A percentile compares a stretch with the other conserved stretches of the same genome.
Conservation (phyloP, 2,888 invertebrate species). For the Lypha dubia region DNA sequence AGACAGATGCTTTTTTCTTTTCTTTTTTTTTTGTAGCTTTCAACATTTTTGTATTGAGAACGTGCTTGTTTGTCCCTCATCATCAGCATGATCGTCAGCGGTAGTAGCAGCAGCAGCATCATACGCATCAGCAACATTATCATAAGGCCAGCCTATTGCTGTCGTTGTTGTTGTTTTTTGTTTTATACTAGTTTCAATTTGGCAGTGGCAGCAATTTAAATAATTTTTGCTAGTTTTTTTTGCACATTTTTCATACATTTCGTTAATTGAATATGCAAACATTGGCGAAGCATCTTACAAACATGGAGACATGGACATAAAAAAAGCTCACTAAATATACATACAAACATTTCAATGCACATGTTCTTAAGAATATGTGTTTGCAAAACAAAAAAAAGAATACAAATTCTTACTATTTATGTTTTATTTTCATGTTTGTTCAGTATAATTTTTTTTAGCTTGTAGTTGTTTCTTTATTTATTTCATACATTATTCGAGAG, state of each 20-base stretch:
- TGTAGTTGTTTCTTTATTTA: neutral
- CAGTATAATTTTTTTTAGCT: neutral
- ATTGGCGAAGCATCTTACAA: slow-evolving; percentile 53
- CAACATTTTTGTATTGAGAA: slow-evolving; percentile 66
- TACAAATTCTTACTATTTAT: neutral
- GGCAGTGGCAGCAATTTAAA: slow-evolving; percentile 81
- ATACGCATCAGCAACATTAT: slow-evolving; percentile 19
- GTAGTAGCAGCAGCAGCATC: neutral
- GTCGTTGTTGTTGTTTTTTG: slow-evolving; percentile 25
- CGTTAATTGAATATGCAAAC: slow-evolving; percentile 63
- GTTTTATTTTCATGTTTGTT: slow-evolving; percentile 7
- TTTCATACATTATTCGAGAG: slow-evolving; percentile 10
- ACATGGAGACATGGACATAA: neutral
- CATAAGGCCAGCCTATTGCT: slow-evolving; percentile 20
- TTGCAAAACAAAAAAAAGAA: neutral
- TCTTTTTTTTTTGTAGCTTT: slow-evolving; percentile 59
- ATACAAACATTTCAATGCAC: neutral
- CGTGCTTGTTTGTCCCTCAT: slow-evolving; percentile 49
- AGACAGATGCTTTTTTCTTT: slow-evolving; percentile 70
- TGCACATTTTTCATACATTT: slow-evolving; percentile 57
- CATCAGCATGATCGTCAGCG: slow-evolving; percentile 6
- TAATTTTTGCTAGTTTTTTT: slow-evolving; percentile 74
- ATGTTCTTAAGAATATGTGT: neutral
- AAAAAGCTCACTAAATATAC: neutral
- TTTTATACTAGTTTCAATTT: slow-evolving; percentile 65